Conservation (phyloP, 2,113 vertebrate species). For the Stegostoma tigrinum region DNA sequence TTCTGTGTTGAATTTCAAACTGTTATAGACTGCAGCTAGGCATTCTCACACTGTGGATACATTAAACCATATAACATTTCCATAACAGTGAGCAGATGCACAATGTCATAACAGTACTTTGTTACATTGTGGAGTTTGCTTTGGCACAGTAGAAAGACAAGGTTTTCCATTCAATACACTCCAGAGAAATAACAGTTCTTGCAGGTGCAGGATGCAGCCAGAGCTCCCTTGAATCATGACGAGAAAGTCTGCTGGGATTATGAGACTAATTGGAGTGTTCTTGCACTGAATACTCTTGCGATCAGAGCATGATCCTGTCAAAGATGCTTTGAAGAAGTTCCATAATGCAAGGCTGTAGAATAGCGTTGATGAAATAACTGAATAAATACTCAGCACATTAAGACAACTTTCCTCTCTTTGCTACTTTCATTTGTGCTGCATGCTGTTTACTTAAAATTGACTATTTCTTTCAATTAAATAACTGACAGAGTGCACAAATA, state of each 20-base stretch:
- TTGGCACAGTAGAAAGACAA: background rate
- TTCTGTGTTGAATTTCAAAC: background rate
- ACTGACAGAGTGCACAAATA: background rate
- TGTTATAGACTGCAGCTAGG: background rate
- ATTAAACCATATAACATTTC: background rate
- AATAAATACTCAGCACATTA: background rate
- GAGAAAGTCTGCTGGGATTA: background rate
- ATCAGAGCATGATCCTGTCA: background rate
- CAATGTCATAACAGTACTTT: background rate
- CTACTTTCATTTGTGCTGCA: background rate
- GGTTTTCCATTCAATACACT: background rate
- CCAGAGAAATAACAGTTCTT: background rate
- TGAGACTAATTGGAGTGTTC: background rate
- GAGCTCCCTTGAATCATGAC: background rate
- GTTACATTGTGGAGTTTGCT: background rate
- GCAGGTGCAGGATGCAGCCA: background rate
- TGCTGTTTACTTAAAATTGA: background rate
- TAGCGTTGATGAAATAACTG: too few relatives aligned
- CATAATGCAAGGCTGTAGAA: background rate
- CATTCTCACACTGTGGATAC: background rate
- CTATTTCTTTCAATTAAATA: background rate
- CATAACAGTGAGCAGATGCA: background rate
- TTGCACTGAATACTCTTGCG: background rate
- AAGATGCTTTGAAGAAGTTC: background rate
- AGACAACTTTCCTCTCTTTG: background rate